Base-by-base conservation (phyloP, 2,888 invertebrate species). In the Villa cingulata region DNA sequence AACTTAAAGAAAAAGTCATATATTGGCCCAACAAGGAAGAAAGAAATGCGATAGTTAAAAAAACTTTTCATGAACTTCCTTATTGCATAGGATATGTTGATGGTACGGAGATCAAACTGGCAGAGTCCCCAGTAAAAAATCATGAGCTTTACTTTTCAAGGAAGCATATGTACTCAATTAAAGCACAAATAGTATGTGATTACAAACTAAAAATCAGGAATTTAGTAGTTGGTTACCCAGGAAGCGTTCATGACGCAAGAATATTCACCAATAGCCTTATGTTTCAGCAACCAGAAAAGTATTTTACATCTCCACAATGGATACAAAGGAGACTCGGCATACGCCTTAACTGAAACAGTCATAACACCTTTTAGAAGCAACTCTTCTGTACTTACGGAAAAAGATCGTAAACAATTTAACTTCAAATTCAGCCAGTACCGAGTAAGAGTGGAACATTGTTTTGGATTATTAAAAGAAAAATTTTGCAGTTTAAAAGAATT, bases 41-140 rank as follows among this genome's bases (percentile, higher is more conserved):
- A 48, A 29, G 47, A 39, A 9, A 4, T 4, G 27, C 27, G 4
- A 27, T 27, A 6, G 27, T 27, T 27, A 6, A 4, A 27, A 27
- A 14, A 43, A 53, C 49, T 7, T 42, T 12, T 10, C 19, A 49
- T 17, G 49, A 53, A 37, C 40, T 53, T 42, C 49, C 50, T 18
- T 48, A 48, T 15, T 54, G 51, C 39, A 42, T 53, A 10, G 50
- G 50, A 6, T 53, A 51, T 32, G 46, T n/a, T n/a, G n/a, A n/a
- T n/a, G n/a, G n/a, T n/a, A n/a, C n/a, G n/a, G n/a, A n/a, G n/a
- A n/a, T n/a, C 50, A 53, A 43, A 41, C 43, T 53, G 20, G 47
- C 48, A 15, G 48, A 51, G 44, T 42, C 48, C 23, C 49, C 48
- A 15, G 16, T 32, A 9, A 36, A 20, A 19, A 12, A 46, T 1